Conservation (phyloP, 1,140 invertebrate genomes). For the Cyclina sinensis region DNA sequence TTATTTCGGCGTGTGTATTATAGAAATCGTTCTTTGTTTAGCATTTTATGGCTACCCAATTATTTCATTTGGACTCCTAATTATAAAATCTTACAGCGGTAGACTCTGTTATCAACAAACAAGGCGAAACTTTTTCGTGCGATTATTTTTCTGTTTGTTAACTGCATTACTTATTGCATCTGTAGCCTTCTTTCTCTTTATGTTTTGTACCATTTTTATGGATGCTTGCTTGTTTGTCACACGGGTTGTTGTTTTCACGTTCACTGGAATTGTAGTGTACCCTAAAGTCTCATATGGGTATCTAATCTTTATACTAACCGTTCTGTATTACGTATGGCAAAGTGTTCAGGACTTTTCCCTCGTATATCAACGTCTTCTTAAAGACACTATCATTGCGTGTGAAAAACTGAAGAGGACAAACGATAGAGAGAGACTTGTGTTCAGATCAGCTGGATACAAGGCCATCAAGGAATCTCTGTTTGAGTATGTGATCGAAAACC, state of each 20-base stretch:
- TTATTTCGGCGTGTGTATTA: conserved; percentile 11
- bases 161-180: not conserved
- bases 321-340: conserved; percentile 46
- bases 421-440: not conserved
- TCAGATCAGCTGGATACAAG: not conserved
- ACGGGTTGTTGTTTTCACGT: conserved; percentile 35
- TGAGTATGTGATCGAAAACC: conserved; percentile 55
- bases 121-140: not conserved
- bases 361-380: conserved; percentile 18
- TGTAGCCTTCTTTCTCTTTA: conserved; percentile 46
- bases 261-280: conserved; percentile 46
- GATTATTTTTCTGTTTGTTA: not conserved
- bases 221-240: conserved; percentile 49
- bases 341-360: conserved; percentile 16
- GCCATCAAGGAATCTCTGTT: conserved; percentile 15
- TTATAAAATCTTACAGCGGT: conserved; percentile 41
- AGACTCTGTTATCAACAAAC: not conserved
- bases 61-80: not conserved
- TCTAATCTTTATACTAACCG: conserved; percentile 33
- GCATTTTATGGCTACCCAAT: conserved; percentile 24
- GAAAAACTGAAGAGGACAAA: conserved; percentile 2
- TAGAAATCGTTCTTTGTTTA: conserved; percentile 21
- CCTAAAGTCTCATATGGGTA: conserved; percentile 54
- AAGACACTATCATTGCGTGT: conserved; percentile 2
- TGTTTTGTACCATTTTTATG: conserved; percentile 52